These are phyloP conservation scores for Neoarius graeffei DNA, from an alignment of 2,113 vertebrate genomes.

Conservation along the genomic window DNA sequence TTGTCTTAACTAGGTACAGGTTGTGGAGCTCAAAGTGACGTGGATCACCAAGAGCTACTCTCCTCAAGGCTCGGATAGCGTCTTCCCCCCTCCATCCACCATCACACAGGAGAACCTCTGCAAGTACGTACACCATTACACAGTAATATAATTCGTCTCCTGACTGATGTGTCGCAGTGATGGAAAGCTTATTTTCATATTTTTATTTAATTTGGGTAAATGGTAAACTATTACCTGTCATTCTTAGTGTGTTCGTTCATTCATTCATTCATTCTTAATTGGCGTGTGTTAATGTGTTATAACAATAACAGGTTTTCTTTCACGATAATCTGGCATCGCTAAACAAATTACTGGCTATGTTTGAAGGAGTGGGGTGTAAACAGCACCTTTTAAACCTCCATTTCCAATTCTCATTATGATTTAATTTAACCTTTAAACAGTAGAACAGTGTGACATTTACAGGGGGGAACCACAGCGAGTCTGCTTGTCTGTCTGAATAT, in stretches of 20 bases:
- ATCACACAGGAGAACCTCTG: conserved; percentile 92
- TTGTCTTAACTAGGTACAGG: conserved; percentile 82
- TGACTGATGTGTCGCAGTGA: neutral
- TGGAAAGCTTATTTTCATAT: neutral
- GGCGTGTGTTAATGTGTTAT: neutral
- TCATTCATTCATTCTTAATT: no score
- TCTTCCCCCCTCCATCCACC: conserved; percentile 89
- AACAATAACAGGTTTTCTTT: neutral
- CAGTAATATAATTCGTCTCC: neutral
- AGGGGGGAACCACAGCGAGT: neutral
- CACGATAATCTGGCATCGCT: neutral
- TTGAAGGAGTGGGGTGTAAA: neutral
- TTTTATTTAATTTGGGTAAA: neutral
- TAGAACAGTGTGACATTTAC: neutral
- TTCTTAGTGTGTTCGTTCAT: neutral
- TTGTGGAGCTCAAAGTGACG: conserved; percentile 92
- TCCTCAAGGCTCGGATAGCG: conserved; percentile 91
- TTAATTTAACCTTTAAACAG: neutral
- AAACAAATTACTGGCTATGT: neutral
- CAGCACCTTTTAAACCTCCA: neutral
- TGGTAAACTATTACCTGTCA: neutral
- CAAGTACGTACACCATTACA: conserved; percentile 71
- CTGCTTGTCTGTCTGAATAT: neutral
- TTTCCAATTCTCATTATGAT: neutral
- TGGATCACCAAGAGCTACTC: conserved; percentile 99